Evolutionary conservation across 2,888 invertebrate species (phyloP).

Genomic region (Cataglyphis rosenhaueri): DNA sequence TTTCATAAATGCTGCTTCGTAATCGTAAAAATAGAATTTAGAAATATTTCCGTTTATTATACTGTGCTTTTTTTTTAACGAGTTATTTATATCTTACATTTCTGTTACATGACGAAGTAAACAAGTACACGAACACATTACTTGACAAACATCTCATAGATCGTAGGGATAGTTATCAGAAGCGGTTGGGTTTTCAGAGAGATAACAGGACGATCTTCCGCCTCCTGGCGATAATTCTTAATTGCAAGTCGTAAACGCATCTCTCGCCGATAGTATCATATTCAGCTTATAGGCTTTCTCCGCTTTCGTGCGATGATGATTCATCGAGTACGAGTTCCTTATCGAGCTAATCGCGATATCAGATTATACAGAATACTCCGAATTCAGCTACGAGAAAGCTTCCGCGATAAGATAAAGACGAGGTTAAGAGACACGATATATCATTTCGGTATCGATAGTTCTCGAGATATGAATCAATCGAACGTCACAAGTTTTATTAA

Average conservation of each 20-base stretch:
- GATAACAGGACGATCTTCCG: conserved; percentile 14
- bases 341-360: conserved; percentile 15
- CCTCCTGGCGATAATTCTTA: conserved; percentile 28
- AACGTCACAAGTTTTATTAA: neutral
- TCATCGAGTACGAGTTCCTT: conserved; percentile 17
- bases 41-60: neutral
- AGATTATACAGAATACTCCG: neutral
- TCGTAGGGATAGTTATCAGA: conserved; percentile 20
- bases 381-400: neutral
- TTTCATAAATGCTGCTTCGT: neutral
- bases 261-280: neutral
- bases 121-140: neutral
- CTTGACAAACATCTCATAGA: conserved; percentile 19
- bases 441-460: neutral
- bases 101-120: conserved; percentile 29
- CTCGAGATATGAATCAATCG: neutral
- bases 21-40: neutral
- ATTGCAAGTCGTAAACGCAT: conserved; percentile 34
- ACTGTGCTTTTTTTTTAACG: neutral
- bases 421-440: neutral
- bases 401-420: conserved; percentile 7
- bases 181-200: neutral
- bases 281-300: conserved; percentile 29
- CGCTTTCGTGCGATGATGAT: conserved; percentile 25
- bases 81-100: conserved; percentile 21